Evolutionary conservation across 2,113 vertebrate genomes (phyloP).

Genomic region (Tylochromis polylepis): DNA sequence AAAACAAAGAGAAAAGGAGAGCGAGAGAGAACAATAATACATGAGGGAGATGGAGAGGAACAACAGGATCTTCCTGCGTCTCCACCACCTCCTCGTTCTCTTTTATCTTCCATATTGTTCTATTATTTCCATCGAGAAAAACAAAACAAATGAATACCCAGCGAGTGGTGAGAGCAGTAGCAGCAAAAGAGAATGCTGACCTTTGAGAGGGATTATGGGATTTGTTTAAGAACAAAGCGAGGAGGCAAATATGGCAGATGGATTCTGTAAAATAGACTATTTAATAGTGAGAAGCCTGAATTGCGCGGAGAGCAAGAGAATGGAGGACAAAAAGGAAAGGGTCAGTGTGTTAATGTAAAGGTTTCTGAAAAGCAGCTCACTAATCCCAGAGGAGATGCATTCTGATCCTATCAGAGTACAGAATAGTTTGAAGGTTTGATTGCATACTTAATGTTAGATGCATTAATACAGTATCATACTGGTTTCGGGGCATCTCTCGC

Average conservation of each 20-base stretch:
- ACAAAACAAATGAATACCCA: conserved; percentile 34
- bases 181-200: conserved; percentile 37
- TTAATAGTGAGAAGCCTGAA: conserved; percentile 18
- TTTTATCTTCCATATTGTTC: conserved; percentile 43
- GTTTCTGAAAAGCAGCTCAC: background rate
- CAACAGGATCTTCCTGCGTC: conserved; percentile 18
- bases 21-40: background rate
- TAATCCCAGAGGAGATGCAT: background rate
- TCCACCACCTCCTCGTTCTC: conserved; percentile 14
- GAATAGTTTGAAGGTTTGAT: background rate
- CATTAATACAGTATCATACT: background rate
- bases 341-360: background rate
- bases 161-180: conserved; percentile 6
- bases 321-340: background rate
- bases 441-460: background rate
- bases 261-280: conserved; percentile 48
- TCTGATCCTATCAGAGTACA: background rate
- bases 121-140: conserved; percentile 16
- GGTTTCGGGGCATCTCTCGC: background rate
- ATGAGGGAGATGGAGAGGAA: conserved; percentile 28
- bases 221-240: conserved; percentile 53
- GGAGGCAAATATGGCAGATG: conserved; percentile 57
- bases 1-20: conserved; percentile 3
- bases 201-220: conserved; percentile 67
- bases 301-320: conserved; percentile 10